Evolutionary conservation across 92 coral and sea anemone species (phyloP), one percentile per base, ranked within the genome.

Genomic region (Meandrina meandrites): DNA sequence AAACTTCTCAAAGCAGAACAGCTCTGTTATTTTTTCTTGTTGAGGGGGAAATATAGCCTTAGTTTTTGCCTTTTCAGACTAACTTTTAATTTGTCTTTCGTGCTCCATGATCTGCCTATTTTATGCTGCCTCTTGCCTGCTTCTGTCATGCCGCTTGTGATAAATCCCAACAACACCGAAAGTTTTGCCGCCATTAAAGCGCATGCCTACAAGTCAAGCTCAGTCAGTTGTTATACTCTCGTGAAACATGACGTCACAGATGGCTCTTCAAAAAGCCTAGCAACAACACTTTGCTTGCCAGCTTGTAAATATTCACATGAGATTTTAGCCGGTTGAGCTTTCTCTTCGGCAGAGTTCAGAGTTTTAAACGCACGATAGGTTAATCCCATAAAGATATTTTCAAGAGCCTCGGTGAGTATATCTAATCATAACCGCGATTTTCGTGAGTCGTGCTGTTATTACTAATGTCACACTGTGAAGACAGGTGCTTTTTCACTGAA

Each of bases 241-340:
- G 70, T 22, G 48, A 21, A 30, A 5, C 47, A 58, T 81, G 76
- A 81, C 76, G 76, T 81, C 85, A 81, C 85, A 66, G 40, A 67
- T 68, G n/a, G 76, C 36, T 79, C 51, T 56, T 58, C 32, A 58
- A 8, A 31, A 35, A 57, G 28, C 85, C 64, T 68, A 81, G 76
- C 85, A 42, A 81, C 85, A 17, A 42, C 27, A 13, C 84, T 0
- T 13, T 4, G 7, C 28, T 81, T 8, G 14, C 34, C 58, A 24
- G 16, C 64, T 57, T 57, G 30, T 4, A 32, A 34, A 34, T 79
- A 7, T 47, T 56, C 4, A 15, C 3, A 60, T 11, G 5, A 5
- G 34, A 27, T 30, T 35, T 12, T 2, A 66, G 71, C 71, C 13
- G 53, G 4, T 27, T 5, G 8, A 8, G 34, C 17, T 13, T 66